phyloP scores from a whole-genome alignment of 2,113 vertebrate genomes.

The Plectropomus leopardus region DNA sequence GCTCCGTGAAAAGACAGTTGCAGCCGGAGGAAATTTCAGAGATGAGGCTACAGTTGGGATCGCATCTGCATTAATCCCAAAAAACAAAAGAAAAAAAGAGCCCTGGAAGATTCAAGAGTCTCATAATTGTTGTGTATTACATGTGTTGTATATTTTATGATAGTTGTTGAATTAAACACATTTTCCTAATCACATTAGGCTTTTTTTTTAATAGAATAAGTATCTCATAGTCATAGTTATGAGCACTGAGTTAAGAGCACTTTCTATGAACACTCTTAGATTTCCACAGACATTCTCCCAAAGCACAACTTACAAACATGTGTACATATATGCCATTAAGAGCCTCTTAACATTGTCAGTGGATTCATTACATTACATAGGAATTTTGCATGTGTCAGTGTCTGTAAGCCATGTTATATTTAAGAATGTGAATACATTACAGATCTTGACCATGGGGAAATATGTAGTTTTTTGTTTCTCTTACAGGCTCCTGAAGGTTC shows the following conservation, averaged over 20 bases:
- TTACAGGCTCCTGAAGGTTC: too few relatives aligned
- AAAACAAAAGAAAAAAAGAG: background rate
- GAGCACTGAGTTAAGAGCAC: background rate
- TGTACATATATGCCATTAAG: too few relatives aligned
- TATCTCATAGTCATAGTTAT: background rate
- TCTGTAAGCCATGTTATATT: background rate
- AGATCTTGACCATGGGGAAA: too few relatives aligned
- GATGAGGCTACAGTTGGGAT: slow-evolving; percentile 34
- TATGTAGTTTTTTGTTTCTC: too few relatives aligned
- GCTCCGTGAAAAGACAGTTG: slow-evolving; percentile 3
- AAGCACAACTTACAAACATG: background rate
- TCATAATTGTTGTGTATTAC: background rate
- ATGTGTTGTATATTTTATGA: background rate
- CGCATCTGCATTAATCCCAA: background rate
- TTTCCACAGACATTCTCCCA: background rate
- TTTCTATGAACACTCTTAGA: background rate
- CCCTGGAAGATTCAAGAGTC: background rate
- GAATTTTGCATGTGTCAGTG: background rate
- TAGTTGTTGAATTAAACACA: background rate
- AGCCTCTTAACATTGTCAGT: too few relatives aligned
- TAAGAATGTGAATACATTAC: too few relatives aligned
- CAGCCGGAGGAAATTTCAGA: slow-evolving; percentile 38
- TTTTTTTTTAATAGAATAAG: background rate
- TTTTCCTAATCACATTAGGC: background rate
- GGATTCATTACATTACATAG: too few relatives aligned